Evolutionary conservation across 2,888 invertebrate species (phyloP).

Genomic region (Dioctria linearis): DNA sequence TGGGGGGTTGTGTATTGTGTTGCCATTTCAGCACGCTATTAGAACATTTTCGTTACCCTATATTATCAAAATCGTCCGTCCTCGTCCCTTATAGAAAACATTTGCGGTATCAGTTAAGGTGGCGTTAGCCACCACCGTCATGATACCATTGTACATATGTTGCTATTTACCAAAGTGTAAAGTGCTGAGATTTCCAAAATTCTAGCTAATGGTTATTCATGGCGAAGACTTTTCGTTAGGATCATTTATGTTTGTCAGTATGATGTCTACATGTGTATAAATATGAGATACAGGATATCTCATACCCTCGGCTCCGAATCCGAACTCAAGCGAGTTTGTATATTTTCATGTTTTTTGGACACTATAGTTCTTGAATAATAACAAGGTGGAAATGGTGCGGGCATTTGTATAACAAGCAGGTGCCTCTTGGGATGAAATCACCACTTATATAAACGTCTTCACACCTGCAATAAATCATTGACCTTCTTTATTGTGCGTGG

Average conservation of each 20-base stretch:
- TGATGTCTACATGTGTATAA: conserved; percentile 50
- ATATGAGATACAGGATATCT: conserved; percentile 32
- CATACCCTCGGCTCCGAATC: background rate
- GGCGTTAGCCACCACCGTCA: conserved; percentile 36
- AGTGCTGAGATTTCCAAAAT: conserved; percentile 56
- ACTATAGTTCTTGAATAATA: conserved; percentile 44
- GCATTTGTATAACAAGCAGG: conserved; percentile 48
- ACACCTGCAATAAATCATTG: conserved; percentile 53
- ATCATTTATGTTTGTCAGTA: conserved; percentile 53
- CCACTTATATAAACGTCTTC: conserved; percentile 52
- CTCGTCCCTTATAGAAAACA: background rate
- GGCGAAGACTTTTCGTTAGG: conserved; percentile 53
- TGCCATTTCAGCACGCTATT: conserved; percentile 41
- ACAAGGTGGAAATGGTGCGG: conserved; percentile 31
- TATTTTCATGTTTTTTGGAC: conserved; percentile 2
- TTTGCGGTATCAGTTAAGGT: conserved; percentile 47
- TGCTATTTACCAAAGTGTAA: conserved; percentile 51
- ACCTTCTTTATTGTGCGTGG: conserved; percentile 28
- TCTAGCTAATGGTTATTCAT: conserved; percentile 55
- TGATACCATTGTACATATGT: conserved; percentile 1
- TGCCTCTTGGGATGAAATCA: conserved; percentile 48
- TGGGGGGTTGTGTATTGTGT: conserved; percentile 25
- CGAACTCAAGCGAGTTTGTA: background rate
- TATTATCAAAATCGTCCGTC: conserved; percentile 5
- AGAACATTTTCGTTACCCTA: conserved; percentile 31